Evolutionary conservation across 2,113 vertebrate species (phyloP).

Genomic region (Mesoclemmys tuberculata): DNA sequence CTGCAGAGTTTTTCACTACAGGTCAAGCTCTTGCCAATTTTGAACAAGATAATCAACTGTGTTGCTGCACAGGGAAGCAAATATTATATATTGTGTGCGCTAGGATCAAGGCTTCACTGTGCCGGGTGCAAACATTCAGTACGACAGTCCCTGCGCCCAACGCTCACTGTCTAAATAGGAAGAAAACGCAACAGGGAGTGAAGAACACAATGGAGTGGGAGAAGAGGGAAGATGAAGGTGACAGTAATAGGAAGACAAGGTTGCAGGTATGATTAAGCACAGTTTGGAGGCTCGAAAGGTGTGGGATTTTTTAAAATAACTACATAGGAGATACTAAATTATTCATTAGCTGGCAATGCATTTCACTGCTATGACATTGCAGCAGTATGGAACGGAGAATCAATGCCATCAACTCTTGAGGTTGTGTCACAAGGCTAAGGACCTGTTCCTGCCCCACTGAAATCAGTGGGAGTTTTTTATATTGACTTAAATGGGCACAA

Average conservation of each 20-base stretch:
- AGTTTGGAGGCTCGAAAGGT: background rate
- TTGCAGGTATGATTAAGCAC: background rate
- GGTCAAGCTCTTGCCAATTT: background rate
- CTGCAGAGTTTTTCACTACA: background rate
- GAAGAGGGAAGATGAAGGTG: background rate
- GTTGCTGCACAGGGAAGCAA: fast-evolving
- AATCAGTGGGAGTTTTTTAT: background rate
- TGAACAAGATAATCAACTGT: background rate
- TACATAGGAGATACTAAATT: background rate
- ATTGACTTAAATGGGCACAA: background rate
- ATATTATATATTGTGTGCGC: background rate
- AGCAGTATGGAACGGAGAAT: fast-evolving
- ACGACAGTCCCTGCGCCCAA: background rate
- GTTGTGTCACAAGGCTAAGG: background rate
- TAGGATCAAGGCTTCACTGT: fast-evolving
- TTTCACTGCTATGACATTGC: background rate
- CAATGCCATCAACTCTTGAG: background rate
- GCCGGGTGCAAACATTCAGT: background rate
- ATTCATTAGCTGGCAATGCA: background rate
- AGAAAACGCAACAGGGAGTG: background rate
- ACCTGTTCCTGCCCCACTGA: background rate
- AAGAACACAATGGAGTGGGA: background rate
- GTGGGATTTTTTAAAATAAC: background rate
- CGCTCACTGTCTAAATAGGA: background rate
- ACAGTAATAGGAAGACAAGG: background rate